Percentiles rank a stretch among this genome's conserved stretches.
Evolutionary conservation across 2,888 invertebrate genomes (phyloP).

Genomic region (Sericinus montela): DNA sequence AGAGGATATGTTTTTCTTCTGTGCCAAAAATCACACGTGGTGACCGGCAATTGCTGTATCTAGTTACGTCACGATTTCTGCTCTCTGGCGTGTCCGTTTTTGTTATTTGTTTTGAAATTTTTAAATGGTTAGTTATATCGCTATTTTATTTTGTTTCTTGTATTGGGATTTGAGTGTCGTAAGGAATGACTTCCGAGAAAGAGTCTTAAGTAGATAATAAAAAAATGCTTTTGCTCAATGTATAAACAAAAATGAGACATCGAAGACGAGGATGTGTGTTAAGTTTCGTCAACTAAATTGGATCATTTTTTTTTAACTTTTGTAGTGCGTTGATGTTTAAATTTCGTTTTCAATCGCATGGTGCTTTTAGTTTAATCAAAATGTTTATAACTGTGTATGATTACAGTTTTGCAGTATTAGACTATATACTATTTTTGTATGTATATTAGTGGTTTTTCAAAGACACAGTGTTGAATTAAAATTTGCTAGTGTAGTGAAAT

Average conservation of each 20-base stretch:
- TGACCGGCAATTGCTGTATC: conserved; percentile 33
- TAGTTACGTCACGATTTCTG: conserved; percentile 1
- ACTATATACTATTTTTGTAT: conserved; percentile 25
- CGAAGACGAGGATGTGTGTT: no score
- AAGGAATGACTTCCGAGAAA: no score
- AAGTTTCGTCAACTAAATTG: no score
- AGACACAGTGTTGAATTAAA: conserved; percentile 28
- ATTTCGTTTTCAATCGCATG: no score
- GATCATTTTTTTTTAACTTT: no score
- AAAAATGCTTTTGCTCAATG: no score
- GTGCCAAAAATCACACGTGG: conserved; percentile 71
- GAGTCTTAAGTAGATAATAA: no score
- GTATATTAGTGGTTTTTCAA: conserved; percentile 31
- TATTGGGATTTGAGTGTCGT: no score
- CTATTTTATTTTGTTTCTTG: no score
- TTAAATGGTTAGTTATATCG: neutral
- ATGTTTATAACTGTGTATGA: neutral
- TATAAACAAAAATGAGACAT: no score
- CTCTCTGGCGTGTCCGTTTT: neutral
- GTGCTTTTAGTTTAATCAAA: neutral
- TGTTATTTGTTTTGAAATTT: no score
- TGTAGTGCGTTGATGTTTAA: no score
- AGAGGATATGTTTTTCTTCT: conserved; percentile 49
- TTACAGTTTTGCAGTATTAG: conserved; percentile 15
- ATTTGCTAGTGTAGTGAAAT: conserved; percentile 54